Evolutionary conservation across 2,888 invertebrate species (phyloP).

Genomic region (Apotomis capreana): DNA sequence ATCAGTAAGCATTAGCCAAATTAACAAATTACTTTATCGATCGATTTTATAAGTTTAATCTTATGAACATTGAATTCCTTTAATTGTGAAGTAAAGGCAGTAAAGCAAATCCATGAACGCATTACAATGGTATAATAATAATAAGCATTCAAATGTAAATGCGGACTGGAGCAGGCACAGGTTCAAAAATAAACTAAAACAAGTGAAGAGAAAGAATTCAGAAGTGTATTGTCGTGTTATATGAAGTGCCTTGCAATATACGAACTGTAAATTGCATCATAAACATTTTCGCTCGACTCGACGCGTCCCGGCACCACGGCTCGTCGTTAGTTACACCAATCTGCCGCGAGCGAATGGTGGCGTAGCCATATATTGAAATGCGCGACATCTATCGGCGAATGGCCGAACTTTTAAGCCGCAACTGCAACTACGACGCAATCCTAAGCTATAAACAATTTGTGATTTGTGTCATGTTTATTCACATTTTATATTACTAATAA

Average conservation of each 20-base stretch:
- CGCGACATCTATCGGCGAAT: constrained; percentile 66
- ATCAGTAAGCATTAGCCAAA: no score
- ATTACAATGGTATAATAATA: not conserved
- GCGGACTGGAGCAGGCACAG: constrained; percentile 42
- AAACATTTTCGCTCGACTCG: constrained; percentile 68
- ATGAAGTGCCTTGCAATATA: constrained; percentile 76
- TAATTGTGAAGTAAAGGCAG: no score
- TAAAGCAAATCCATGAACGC: not conserved
- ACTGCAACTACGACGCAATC: not conserved
- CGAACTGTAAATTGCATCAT: constrained; percentile 78
- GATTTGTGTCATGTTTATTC: not conserved
- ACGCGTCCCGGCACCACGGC: constrained; percentile 53
- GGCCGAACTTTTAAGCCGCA: constrained; percentile 58
- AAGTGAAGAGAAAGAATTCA: constrained; percentile 60
- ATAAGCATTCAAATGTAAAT: constrained; percentile 2
- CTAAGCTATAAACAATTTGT: constrained; percentile 5
- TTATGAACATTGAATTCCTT: no score
- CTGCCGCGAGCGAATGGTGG: constrained; percentile 49
- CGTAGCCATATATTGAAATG: constrained; percentile 49
- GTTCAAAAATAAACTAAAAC: constrained; percentile 52
- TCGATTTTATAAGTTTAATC: no score
- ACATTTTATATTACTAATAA: not conserved
- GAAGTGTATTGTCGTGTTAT: constrained; percentile 71
- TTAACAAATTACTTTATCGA: no score
- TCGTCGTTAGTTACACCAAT: constrained; percentile 53